Evolutionary conservation across 2,113 vertebrate species (phyloP).

Genomic region (Heteronetta atricapilla): DNA sequence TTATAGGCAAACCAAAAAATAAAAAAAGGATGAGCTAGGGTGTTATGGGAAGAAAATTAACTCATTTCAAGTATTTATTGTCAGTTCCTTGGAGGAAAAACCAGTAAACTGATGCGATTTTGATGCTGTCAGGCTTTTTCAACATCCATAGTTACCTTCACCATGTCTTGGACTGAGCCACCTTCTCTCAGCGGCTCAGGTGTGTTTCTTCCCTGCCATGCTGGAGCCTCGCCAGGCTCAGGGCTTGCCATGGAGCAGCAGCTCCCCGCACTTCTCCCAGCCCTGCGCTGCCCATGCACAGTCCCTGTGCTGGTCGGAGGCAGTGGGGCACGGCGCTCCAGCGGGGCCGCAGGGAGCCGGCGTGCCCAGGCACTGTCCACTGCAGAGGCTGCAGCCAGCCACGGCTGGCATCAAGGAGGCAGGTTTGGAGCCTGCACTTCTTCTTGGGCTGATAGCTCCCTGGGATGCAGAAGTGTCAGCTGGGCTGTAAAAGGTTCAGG

Average conservation of each 20-base stretch:
- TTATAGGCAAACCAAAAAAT: background rate
- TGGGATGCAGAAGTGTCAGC: background rate
- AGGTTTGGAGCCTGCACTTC: background rate
- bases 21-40: background rate
- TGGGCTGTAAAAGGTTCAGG: background rate
- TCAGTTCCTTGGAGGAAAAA: background rate
- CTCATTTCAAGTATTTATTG: background rate
- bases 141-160: rapidly evolving
- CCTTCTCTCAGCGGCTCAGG: background rate
- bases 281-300: background rate
- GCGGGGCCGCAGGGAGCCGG: background rate
- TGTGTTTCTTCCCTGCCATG: background rate
- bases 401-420: background rate
- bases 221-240: background rate
- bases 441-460: background rate
- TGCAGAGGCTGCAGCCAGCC: background rate
- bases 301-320: no score
- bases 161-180: background rate
- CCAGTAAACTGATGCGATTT: background rate
- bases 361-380: background rate
- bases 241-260: rapidly evolving
- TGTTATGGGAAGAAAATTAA: background rate
- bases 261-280: background rate
- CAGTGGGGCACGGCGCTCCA: background rate
- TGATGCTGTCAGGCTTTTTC: background rate